A percentile compares a stretch with the other conserved stretches of the same genome.
These are phyloP conservation scores for Cyclopterus lumpus DNA, from an alignment of 2,797 vertebrate genomes.

Conservation along the genomic window DNA sequence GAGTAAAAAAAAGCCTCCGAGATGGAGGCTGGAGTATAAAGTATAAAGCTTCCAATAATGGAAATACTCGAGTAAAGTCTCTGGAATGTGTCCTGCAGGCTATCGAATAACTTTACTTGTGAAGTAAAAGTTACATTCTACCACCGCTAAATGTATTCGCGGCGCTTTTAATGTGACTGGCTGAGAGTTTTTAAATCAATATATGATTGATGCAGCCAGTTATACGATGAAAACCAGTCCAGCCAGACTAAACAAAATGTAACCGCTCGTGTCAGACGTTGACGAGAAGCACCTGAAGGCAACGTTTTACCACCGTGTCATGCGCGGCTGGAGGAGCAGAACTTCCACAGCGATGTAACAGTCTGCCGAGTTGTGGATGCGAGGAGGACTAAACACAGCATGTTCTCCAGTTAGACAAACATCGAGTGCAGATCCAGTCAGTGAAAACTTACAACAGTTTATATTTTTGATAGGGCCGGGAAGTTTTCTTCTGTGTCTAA, in stretches of 20 bases:
- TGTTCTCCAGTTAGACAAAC: conserved; percentile 25
- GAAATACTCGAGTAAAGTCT: neutral
- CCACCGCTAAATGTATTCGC: neutral
- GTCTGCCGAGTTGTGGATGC: conserved; percentile 37
- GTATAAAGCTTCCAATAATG: neutral
- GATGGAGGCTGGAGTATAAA: neutral
- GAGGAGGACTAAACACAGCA: conserved; percentile 30
- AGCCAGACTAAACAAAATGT: conserved; percentile 4
- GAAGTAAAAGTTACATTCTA: neutral
- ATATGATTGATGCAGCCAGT: neutral
- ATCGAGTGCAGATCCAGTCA: neutral
- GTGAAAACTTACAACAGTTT: neutral
- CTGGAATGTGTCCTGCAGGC: neutral
- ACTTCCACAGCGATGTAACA: conserved; percentile 46
- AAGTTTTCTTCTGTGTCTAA: conserved; percentile 59
- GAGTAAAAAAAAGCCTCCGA: neutral
- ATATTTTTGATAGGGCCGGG: conserved; percentile 23
- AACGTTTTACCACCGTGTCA: conserved; percentile 43
- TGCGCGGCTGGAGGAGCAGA: conserved; percentile 47
- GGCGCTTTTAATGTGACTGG: neutral
- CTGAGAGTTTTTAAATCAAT: neutral
- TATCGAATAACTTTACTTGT: neutral
- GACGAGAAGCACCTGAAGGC: conserved; percentile 68
- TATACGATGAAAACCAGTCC: neutral
- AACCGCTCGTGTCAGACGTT: neutral